A percentile compares a stretch with the other conserved stretches of the same genome.
phyloP scores from a whole-genome alignment of 2,888 invertebrate genomes.

The Drosophila colorata region DNA sequence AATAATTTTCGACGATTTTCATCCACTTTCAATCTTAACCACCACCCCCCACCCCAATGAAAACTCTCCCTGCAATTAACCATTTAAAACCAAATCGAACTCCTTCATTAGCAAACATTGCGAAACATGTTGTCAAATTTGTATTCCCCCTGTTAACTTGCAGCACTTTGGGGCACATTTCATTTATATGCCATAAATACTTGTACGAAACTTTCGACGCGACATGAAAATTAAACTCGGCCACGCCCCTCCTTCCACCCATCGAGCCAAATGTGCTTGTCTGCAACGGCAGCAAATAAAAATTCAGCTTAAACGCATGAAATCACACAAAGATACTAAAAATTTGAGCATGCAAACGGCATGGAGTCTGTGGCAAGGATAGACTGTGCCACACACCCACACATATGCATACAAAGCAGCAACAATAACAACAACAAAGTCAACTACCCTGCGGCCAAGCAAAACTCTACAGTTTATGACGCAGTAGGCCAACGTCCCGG shows the following conservation, averaged over 20 bases:
- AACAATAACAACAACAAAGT: conserved; percentile 23
- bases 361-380: conserved; percentile 59
- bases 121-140: conserved; percentile 41
- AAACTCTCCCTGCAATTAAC: conserved; percentile 50
- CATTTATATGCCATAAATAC: conserved; percentile 76
- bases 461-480: conserved; percentile 76
- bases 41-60: neutral
- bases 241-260: conserved; percentile 13
- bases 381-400: conserved; percentile 25
- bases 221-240: conserved; percentile 73
- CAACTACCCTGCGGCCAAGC: conserved; percentile 50
- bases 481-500: conserved; percentile 74
- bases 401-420: conserved; percentile 58
- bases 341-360: conserved; percentile 75
- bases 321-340: conserved; percentile 79
- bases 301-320: conserved; percentile 79
- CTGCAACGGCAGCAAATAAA: conserved; percentile 63
- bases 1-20: neutral
- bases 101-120: conserved; percentile 74
- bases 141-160: neutral
- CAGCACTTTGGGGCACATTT: conserved; percentile 44
- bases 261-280: conserved; percentile 37
- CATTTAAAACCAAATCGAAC: conserved; percentile 68
- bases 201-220: conserved; percentile 70
- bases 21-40: neutral